Conservation (phyloP, 2,888 invertebrate species). For the Vandiemenella viatica region DNA sequence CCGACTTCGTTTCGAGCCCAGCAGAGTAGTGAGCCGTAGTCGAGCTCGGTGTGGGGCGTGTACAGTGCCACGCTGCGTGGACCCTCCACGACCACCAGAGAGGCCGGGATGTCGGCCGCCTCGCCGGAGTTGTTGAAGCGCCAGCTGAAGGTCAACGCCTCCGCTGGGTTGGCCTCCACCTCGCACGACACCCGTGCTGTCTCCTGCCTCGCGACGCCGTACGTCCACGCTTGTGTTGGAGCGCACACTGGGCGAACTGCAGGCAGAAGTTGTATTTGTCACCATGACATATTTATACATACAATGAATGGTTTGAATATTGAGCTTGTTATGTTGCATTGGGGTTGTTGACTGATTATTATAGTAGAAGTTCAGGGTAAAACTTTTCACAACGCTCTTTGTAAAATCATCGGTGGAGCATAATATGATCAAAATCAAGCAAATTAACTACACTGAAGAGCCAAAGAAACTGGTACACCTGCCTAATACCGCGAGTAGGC, state of each 20-base stretch:
- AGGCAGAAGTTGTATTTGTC: no score
- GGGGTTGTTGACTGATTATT: no score
- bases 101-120: constrained; percentile 48
- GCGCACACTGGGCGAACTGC: constrained; percentile 48
- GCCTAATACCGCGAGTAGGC: no score
- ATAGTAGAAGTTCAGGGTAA: no score
- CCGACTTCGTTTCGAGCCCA: constrained; percentile 62
- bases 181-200: constrained; percentile 50
- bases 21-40: constrained; percentile 56
- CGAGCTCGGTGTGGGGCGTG: constrained; percentile 50
- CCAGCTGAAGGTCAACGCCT: constrained; percentile 46
- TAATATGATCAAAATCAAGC: no score
- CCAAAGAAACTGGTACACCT: no score
- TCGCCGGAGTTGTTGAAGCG: constrained; percentile 62
- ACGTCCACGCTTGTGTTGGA: constrained; percentile 48
- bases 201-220: constrained; percentile 59
- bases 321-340: no score
- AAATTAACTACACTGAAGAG: no score
- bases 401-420: no score
- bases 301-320: no score
- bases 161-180: constrained; percentile 53
- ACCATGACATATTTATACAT: no score
- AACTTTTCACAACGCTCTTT: no score
- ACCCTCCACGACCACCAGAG: constrained; percentile 42
- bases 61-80: constrained; percentile 49